phyloP scores from a whole-genome alignment of 2,888 invertebrate species.

The Nemapogon koenigi region DNA sequence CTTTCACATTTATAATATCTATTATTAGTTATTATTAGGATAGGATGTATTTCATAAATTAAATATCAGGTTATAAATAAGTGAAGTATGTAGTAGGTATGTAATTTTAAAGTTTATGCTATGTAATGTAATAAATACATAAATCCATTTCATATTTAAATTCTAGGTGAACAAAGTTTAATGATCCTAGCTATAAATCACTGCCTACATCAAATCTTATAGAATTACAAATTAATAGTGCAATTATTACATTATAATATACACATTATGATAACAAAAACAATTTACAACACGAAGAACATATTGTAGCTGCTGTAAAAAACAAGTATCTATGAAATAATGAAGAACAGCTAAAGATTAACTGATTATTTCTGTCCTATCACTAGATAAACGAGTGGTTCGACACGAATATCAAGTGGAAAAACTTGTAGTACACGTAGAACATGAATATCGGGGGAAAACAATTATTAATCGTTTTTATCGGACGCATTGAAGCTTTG shows the following conservation, averaged over 20 bases:
- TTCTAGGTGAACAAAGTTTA: conserved; percentile 6
- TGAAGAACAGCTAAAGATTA: background rate
- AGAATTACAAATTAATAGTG: conserved; percentile 2
- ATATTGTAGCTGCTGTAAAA: conserved; percentile 5
- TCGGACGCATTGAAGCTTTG: conserved; percentile 42
- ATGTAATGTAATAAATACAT: too few relatives aligned
- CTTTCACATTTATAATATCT: too few relatives aligned
- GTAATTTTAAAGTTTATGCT: too few relatives aligned
- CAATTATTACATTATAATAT: conserved; percentile 16
- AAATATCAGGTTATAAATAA: too few relatives aligned
- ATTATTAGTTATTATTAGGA: too few relatives aligned
- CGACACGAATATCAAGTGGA: conserved; percentile 18
- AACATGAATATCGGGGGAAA: conserved; percentile 39
- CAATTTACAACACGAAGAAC: conserved; percentile 19
- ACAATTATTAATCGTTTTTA: conserved; percentile 57
- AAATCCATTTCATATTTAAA: too few relatives aligned
- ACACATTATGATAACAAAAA: conserved; percentile 26
- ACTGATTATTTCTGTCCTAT: too few relatives aligned
- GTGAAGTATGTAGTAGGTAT: too few relatives aligned
- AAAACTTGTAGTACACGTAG: conserved; percentile 43
- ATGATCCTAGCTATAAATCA: conserved; percentile 9
- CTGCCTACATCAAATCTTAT: background rate
- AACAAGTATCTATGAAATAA: background rate
- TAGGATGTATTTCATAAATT: too few relatives aligned
- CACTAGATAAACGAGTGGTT: too few relatives aligned